These are phyloP conservation scores for Melanotaenia trifasciata DNA, from an alignment of 2,797 vertebrate genomes.

Conservation along the genomic window DNA sequence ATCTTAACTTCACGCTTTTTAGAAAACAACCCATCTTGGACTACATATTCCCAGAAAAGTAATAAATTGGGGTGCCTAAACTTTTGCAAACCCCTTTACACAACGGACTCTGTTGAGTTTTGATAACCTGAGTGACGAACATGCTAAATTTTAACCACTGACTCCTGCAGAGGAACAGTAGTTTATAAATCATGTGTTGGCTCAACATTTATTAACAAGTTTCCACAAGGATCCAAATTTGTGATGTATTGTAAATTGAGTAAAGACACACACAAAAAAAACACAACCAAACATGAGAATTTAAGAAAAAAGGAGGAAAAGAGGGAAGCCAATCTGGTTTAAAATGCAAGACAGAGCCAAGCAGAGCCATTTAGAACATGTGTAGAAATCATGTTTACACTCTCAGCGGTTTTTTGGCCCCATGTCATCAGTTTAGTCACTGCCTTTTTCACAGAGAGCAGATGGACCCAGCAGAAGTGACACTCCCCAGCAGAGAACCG, in stretches of 20 bases:
- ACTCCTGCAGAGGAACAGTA: conserved; percentile 6
- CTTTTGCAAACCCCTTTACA: not conserved
- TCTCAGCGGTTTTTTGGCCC: conserved; percentile 56
- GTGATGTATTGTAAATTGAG: not conserved
- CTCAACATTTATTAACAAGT: conserved; percentile 47
- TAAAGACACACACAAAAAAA: too few species aligned
- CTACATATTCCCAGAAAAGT: not conserved
- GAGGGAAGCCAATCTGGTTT: not conserved
- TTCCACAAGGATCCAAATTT: not conserved
- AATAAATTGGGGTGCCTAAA: not conserved
- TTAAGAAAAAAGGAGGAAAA: not conserved
- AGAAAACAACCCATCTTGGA: not conserved
- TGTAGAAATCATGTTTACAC: conserved; percentile 56
- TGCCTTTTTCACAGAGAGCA: conserved; percentile 62
- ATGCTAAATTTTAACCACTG: conserved; percentile 44
- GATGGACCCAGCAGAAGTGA: conserved; percentile 74
- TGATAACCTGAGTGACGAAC: conserved; percentile 3
- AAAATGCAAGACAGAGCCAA: conserved; percentile 5
- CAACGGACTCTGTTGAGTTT: not conserved
- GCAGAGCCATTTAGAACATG: conserved; percentile 3
- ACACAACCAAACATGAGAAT: not conserved
- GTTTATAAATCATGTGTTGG: conserved; percentile 6
- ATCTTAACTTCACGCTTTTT: not conserved
- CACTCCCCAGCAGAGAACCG: conserved; percentile 52
- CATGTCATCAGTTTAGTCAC: conserved; percentile 25